Base-by-base conservation (phyloP, 2,113 vertebrate genomes). In the Craseonycteris thonglongyai region DNA sequence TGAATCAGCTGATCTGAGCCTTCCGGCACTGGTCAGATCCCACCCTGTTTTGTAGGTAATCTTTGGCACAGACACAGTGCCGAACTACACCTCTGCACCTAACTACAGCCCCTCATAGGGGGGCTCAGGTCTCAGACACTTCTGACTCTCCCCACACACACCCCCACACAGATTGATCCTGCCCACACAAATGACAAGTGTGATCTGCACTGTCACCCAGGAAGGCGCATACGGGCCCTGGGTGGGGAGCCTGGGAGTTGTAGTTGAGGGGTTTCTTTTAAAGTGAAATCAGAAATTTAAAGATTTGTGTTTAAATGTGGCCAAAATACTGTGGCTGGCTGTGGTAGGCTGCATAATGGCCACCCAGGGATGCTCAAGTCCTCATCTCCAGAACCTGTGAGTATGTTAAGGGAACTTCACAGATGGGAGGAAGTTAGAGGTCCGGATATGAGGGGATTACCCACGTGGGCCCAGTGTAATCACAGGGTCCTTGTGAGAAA, bases 61-160 rank as follows among this genome's bases (percentile, higher is more conserved):
- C 78, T 38, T 26, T 9, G 28, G 45, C 33, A 68, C 38, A 15
- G 0, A 2, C 2, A 6, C 1, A 3, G n/a, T n/a, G n/a, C n/a
- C n/a, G n/a, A n/a, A n/a, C n/a, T n/a, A n/a, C n/a, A n/a, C n/a
- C n/a, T n/a, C n/a, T n/a, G n/a, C 22, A 30, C 28, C 21, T 47
- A 59, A 74, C 47, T 35, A 38, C 26, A 84, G 30, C 24, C 24
- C 38, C 45, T 54, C 7, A 7, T 5, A 11, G 40, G 35, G 24
- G 83, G 90, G 26, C 24, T 21, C 71, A 10, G 2, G 5, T 19
- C n/a, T 95, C 75, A 18, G 4, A 42, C 6, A n/a, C n/a, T 28
- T 24, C 65, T 24, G 35, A 54, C 33, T 24, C 66, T 21, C 49
- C 68, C 7, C 18, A 16, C 28, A 40, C 1, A 7, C 59, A 9